Percentiles rank a stretch among this genome's conserved stretches.
Conservation (phyloP, 2,888 invertebrate genomes). For the Euspilapteryx auroguttella region DNA sequence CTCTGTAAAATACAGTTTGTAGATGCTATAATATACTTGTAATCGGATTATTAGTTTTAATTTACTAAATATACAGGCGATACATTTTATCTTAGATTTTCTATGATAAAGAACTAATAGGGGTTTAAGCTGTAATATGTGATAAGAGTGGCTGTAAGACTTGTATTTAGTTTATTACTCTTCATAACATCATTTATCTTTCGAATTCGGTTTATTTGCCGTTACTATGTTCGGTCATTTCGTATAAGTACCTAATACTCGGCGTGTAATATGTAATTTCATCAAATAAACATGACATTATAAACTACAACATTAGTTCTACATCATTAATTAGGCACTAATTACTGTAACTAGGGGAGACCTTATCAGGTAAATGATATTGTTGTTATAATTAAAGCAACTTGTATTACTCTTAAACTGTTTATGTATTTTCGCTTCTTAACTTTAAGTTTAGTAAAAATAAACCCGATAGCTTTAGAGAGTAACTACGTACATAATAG, state of each 20-base stretch:
- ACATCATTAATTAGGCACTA: background rate
- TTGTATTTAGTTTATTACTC: constrained; percentile 29
- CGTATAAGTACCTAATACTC: constrained; percentile 14
- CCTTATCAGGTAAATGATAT: no score
- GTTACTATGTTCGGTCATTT: constrained; percentile 19
- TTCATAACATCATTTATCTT: no score
- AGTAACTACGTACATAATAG: constrained; percentile 37
- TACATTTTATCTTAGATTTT: constrained; percentile 53
- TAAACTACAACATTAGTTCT: background rate
- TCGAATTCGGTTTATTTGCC: constrained; percentile 11
- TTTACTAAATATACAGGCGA: constrained; percentile 46
- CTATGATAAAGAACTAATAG: constrained; percentile 46
- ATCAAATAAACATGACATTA: background rate
- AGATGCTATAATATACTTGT: constrained; percentile 25
- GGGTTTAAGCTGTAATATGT: constrained; percentile 46
- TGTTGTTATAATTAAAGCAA: background rate
- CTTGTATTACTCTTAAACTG: background rate
- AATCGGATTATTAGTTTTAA: constrained; percentile 42
- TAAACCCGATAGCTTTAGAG: constrained; percentile 48
- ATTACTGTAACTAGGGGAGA: no score
- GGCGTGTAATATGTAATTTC: no score
- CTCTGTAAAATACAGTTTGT: constrained; percentile 25
- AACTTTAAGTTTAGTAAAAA: constrained; percentile 29
- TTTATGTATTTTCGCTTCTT: constrained; percentile 1
- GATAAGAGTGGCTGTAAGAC: constrained; percentile 59